Base-by-base conservation (phyloP, 2,113 vertebrate genomes). In the Panurus biarmicus region DNA sequence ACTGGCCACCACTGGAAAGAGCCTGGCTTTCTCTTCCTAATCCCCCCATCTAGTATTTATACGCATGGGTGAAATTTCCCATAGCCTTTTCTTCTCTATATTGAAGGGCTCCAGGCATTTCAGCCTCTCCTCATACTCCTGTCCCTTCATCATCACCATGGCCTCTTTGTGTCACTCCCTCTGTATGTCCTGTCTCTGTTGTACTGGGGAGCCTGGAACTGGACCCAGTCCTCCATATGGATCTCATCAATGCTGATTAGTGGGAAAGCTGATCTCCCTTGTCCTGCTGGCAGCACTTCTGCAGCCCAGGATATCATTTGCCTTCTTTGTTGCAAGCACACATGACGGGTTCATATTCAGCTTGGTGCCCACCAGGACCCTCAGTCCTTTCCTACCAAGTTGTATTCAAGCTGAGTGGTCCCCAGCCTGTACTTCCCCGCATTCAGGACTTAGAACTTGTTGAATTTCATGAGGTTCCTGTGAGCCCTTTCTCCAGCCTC, bases 111-210 rank as follows among this genome's bases (percentile, higher is more conserved):
- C 14, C 23, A 38, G 45, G 14, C 54, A 10, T 83, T 71, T 54
- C 35, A 79, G 15, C 20, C 4, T 58, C 2, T 72, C 31, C 12
- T 87, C 7, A 12, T 5, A 22, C 8, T 88, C 15, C 21, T 29
- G 29, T 72, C 53, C 24, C 10, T 53, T 70, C 5, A 10, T 42
- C 31, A 38, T 72, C 36, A 51, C 8, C 0, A 2, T 35, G 7
- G 36, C 12, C 4, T 2, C 0, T 87, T 85, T 14, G 6, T 22
- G 75, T 29, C 4, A 33, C 14, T 51, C 0, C 6, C 5, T 72
- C 3, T 45, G 2, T n/a, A 14, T 51, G 36, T 16, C 11, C 6
- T 35, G 17, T 60, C 18, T 72, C 7, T 64, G n/a, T 38, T 26
- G 3, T 82, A 17, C 28, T 57, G 5, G 14, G 12, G 20, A 78